Conservation (phyloP, 2,888 invertebrate genomes). For the Margaritifera margaritifera region DNA sequence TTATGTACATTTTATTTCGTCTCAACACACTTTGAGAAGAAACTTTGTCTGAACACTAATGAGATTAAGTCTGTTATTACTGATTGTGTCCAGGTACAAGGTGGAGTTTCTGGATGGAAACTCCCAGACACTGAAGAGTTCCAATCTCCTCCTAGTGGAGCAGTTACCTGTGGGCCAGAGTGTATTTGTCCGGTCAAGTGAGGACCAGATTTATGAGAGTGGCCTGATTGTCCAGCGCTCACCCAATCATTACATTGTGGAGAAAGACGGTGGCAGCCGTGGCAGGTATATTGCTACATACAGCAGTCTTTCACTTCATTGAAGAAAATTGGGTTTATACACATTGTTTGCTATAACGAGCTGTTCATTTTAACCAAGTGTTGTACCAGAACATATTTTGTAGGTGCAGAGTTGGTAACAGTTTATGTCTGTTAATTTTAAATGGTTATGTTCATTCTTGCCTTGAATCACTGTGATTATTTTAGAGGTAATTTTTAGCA, state of each 20-base stretch:
- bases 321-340: too few relatives aligned
- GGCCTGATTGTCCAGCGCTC: slow-evolving; percentile 50
- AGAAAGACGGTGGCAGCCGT: slow-evolving; percentile 49
- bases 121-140: slow-evolving; percentile 38
- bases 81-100: slow-evolving; percentile 31
- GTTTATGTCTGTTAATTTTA: too few relatives aligned
- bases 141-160: slow-evolving; percentile 52
- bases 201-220: slow-evolving; percentile 53
- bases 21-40: background rate
- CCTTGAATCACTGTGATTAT: too few relatives aligned
- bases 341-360: too few relatives aligned
- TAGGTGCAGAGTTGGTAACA: too few relatives aligned
- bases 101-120: slow-evolving; percentile 64
- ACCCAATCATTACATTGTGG: slow-evolving; percentile 45
- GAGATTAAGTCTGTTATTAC: background rate
- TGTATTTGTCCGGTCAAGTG: slow-evolving; percentile 53
- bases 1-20: background rate
- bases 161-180: slow-evolving; percentile 59
- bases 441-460: too few relatives aligned
- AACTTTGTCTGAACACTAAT: background rate
- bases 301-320: too few relatives aligned
- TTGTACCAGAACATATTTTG: too few relatives aligned
- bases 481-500: too few relatives aligned
- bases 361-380: background rate
- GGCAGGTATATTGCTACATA: slow-evolving; percentile 38